A percentile compares a stretch with the other conserved stretches of the same genome.
Evolutionary conservation across 2,888 invertebrate species (phyloP).

Genomic region (Drosophila gaucha): DNA sequence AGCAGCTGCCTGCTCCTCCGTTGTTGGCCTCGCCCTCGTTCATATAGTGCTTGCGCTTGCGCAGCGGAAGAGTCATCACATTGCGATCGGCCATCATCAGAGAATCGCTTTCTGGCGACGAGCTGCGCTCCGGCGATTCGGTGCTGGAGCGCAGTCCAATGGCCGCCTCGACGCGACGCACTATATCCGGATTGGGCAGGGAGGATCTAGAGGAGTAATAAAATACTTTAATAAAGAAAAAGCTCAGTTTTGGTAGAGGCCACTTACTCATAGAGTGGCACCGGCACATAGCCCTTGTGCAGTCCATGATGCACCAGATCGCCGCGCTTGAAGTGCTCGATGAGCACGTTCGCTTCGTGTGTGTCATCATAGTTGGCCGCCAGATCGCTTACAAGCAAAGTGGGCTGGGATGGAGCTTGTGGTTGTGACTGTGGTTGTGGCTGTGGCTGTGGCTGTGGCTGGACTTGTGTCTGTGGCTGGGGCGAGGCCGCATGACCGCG

Average conservation of each 20-base stretch:
- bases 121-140: conserved; percentile 85
- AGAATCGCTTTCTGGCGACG: conserved; percentile 86
- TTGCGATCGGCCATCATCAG: conserved; percentile 86
- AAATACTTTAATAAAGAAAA: no score
- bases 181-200: conserved; percentile 84
- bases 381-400: conserved; percentile 69
- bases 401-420: conserved; percentile 31
- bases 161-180: conserved; percentile 88
- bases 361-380: conserved; percentile 74
- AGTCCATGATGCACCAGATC: conserved; percentile 78
- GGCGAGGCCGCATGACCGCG: conserved; percentile 53
- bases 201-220: no score
- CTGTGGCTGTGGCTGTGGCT: conserved; percentile 7
- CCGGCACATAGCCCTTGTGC: conserved; percentile 82
- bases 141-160: conserved; percentile 85
- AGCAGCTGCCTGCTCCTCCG: conserved; percentile 7
- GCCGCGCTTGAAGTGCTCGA: conserved; percentile 81
- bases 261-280: conserved; percentile 84
- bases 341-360: conserved; percentile 75
- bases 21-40: conserved; percentile 85
- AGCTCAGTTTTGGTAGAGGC: no score
- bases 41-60: conserved; percentile 92
- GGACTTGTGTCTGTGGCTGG: conserved; percentile 9
- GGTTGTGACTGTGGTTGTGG: conserved; percentile 7
- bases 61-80: conserved; percentile 89